Conservation (phyloP, 1,140 invertebrate genomes). For the Bacillus rossius region DNA sequence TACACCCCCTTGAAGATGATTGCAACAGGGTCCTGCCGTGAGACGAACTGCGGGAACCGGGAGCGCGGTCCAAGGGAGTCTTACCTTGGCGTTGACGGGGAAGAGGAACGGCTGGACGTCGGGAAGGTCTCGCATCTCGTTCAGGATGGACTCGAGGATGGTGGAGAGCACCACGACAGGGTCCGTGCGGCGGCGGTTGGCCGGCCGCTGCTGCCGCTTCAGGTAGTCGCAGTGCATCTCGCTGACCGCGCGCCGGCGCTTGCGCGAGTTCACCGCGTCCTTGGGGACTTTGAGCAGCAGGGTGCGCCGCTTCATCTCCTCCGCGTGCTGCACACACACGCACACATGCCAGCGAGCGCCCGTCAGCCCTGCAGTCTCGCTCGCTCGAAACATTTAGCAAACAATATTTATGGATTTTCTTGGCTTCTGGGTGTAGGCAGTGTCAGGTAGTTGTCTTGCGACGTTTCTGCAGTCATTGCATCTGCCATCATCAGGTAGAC, state of each 20-base stretch:
- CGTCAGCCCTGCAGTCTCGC: no score
- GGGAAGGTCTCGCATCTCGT: constrained; percentile 88
- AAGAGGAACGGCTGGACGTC: constrained; percentile 91
- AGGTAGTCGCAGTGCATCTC: constrained; percentile 91
- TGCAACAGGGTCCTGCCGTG: no score
- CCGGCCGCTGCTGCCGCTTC: constrained; percentile 78
- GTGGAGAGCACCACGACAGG: constrained; percentile 93
- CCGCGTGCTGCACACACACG: constrained; percentile 59
- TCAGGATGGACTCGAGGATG: constrained; percentile 88
- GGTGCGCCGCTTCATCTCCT: constrained; percentile 72
- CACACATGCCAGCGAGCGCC: no score
- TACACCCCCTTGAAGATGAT: no score
- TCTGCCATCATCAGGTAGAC: no score
- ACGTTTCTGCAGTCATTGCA: no score
- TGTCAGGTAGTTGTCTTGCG: no score
- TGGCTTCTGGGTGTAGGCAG: no score
- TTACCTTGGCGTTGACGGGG: constrained; percentile 89
- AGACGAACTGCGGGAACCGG: no score
- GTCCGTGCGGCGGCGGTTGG: constrained; percentile 92
- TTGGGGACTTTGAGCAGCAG: constrained; percentile 81
- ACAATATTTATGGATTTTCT: no score
- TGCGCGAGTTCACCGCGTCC: constrained; percentile 60
- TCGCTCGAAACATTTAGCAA: no score
- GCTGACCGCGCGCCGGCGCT: constrained; percentile 56
- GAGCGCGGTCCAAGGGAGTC: no score